Evolutionary conservation across 2,888 invertebrate species (phyloP), one percentile per base, ranked within the genome.

Genomic region (Lordiphosa andalusiaca): DNA sequence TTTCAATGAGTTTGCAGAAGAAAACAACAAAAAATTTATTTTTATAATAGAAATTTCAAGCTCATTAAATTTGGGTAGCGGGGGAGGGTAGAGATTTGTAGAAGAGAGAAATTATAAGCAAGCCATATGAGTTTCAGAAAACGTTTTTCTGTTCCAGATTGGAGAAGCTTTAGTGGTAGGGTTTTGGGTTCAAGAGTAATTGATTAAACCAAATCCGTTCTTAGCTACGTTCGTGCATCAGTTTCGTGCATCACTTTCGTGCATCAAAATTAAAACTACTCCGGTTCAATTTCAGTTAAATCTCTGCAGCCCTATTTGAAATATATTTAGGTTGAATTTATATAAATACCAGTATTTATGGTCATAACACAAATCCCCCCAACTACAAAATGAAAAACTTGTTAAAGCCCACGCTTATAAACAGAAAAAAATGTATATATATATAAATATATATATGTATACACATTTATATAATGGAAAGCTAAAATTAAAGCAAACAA

Each of bases 1-100:
- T 84, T 76, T 70, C 83, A 80, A 87, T 87, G 87, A 80, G 86
- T 86, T 69, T 77, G 87, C 86, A 83, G 77, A 73, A 83, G 78
- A 9, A 9, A 30, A 10, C 30, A 67, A 70, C 80, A 60, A 67
- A 70, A 76, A 57, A 6, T 19, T 41, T 39, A 47, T 49, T 60
- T 49, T 53, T 50, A 35, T 50, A 41, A 30, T 30, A 30, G 30
- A 44, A 44, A 44, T 44, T 44, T 44, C 33, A 30, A 37, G 40
- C 46, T 40, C 16, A 53, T 47, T 35, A 37, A 42, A 55, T 50
- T 30, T 30, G 30, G 30, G 25, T 25, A 7, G 25, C 5, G 23
- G 25, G 25, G 25, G 30, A 30, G 25, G 25, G 25, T 2, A 30
- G 35, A 41, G 33, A 44, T 44, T 33, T 44, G 10, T 6, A 16